Percentiles rank a stretch among this genome's conserved stretches.
Evolutionary conservation across 2,113 vertebrate genomes (phyloP).

Genomic region (Strigops habroptila): DNA sequence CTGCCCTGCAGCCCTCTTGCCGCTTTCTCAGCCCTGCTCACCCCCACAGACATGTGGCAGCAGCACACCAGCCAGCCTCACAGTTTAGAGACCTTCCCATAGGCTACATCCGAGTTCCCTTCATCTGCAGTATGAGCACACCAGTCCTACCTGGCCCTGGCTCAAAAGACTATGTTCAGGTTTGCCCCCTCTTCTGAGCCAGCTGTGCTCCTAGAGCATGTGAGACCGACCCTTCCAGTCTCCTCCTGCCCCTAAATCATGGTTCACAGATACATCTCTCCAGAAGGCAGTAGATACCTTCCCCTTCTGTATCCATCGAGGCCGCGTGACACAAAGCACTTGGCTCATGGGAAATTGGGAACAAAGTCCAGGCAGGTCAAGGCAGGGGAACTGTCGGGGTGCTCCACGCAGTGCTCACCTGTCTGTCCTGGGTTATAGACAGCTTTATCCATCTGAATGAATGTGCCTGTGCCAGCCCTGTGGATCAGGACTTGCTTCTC

Average conservation of each 20-base stretch:
- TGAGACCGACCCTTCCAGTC: background rate
- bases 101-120: background rate
- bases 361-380: background rate
- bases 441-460: conserved; percentile 66
- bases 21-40: background rate
- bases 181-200: background rate
- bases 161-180: background rate
- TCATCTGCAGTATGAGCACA: background rate
- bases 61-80: background rate
- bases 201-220: background rate
- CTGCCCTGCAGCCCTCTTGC: background rate
- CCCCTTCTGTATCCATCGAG: fast-evolving
- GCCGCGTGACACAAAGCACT: background rate
- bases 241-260: background rate
- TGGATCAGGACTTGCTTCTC: conserved; percentile 61
- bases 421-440: conserved; percentile 36
- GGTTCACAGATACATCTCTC: no score
- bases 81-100: background rate
- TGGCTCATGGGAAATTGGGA: fast-evolving
- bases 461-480: conserved; percentile 34
- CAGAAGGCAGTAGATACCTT: background rate
- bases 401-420: background rate
- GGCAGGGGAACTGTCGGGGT: background rate
- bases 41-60: fast-evolving
- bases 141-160: background rate